phyloP scores from a whole-genome alignment of 2,797 vertebrate genomes.

The Petrocephalus schoutedeni region DNA sequence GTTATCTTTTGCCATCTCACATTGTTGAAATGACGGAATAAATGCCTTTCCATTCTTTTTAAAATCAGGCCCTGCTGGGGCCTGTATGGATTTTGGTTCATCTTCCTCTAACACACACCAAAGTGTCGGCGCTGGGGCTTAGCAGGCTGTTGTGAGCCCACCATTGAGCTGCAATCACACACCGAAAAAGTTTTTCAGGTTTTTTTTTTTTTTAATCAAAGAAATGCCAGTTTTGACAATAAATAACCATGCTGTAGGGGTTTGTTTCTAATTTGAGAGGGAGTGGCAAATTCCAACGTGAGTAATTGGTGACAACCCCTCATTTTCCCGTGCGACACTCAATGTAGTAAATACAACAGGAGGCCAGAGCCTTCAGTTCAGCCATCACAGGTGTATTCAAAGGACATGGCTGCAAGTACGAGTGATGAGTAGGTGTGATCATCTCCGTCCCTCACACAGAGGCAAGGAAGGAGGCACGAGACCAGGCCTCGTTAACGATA shows the following conservation, averaged over 20 bases:
- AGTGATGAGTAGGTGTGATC: constrained; percentile 38
- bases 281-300: constrained; percentile 49
- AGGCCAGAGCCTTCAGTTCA: constrained; percentile 51
- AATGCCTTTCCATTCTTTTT: constrained; percentile 4
- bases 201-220: constrained; percentile 64
- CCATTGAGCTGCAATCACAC: neutral
- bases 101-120: neutral
- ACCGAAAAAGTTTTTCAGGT: neutral
- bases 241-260: constrained; percentile 74
- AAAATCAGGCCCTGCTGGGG: neutral
- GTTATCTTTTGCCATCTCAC: neutral
- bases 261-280: constrained; percentile 50
- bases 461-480: neutral
- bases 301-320: constrained; percentile 49
- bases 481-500: neutral
- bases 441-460: constrained; percentile 56
- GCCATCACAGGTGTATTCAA: constrained; percentile 54
- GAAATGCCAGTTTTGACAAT: constrained; percentile 74
- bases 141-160: neutral
- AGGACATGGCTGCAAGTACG: constrained; percentile 75
- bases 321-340: constrained; percentile 53
- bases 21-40: neutral
- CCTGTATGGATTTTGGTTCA: neutral
- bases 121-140: neutral
- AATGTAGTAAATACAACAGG: constrained; percentile 53